A percentile compares a stretch with the other conserved stretches of the same genome.
phyloP scores from a whole-genome alignment of 2,888 invertebrate species.

The Rotaria macrura region DNA sequence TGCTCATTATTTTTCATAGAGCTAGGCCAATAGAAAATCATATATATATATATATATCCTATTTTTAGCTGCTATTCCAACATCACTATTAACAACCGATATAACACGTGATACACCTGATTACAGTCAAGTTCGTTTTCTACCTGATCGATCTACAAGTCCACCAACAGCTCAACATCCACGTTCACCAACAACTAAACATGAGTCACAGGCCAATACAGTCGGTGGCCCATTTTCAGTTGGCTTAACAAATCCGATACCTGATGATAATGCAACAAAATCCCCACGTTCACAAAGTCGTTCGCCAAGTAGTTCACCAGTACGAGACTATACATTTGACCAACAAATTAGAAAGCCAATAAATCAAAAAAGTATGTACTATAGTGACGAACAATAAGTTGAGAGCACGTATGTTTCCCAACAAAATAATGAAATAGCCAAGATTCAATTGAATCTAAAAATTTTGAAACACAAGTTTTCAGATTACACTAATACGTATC shows the following conservation, averaged over 20 bases:
- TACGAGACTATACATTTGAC: background rate
- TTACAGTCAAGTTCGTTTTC: background rate
- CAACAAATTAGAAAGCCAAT: background rate
- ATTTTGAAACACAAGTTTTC: no score
- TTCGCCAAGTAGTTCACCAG: background rate
- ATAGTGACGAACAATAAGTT: no score
- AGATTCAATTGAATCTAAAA: no score
- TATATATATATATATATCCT: background rate
- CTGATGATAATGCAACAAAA: background rate
- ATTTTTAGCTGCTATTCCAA: background rate
- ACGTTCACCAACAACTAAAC: background rate
- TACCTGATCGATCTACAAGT: background rate
- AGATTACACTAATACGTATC: no score
- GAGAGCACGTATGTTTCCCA: no score
- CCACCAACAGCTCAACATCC: background rate
- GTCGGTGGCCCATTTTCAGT: background rate
- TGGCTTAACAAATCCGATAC: background rate
- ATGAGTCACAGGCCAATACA: background rate
- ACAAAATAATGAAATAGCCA: no score
- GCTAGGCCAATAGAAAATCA: background rate
- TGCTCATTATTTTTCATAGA: background rate
- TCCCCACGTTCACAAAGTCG: constrained; percentile 4
- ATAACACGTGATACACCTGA: constrained; percentile 3
- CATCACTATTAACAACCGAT: background rate
- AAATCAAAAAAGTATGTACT: background rate